Percentiles rank a stretch among this genome's conserved stretches.
These are phyloP conservation scores for Andrena camellia DNA, from an alignment of 2,888 invertebrate species.

Conservation along the genomic window DNA sequence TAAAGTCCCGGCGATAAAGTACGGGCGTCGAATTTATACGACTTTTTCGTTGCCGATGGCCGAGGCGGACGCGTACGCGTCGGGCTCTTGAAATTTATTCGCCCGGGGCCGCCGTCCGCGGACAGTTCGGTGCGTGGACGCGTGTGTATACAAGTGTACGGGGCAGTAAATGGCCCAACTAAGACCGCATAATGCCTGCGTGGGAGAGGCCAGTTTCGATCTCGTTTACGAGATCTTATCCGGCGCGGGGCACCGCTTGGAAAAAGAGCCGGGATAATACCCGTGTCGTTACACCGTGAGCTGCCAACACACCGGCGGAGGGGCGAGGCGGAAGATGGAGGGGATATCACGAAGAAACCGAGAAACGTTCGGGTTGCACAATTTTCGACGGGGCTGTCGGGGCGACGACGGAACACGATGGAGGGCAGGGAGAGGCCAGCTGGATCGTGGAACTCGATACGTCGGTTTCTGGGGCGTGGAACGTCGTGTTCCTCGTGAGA, in stretches of 20 bases:
- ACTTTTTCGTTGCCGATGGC: conserved; percentile 7
- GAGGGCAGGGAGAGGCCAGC: conserved; percentile 45
- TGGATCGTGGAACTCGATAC: conserved; percentile 72
- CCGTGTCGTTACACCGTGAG: conserved; percentile 49
- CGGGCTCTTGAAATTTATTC: conserved; percentile 42
- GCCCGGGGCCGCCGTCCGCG: conserved; percentile 13
- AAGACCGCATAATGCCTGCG: conserved; percentile 60
- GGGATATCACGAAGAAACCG: conserved; percentile 54
- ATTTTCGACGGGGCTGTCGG: conserved; percentile 70
- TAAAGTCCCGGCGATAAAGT: conserved; percentile 39
- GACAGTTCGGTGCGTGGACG: conserved; percentile 53
- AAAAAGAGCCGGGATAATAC: conserved; percentile 58
- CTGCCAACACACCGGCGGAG: conserved; percentile 32
- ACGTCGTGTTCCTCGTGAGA: conserved; percentile 69
- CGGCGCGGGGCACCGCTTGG: conserved; percentile 32
- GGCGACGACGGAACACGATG: conserved; percentile 35
- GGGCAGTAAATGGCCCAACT: conserved; percentile 58
- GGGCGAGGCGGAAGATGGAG: neutral
- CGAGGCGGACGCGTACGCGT: conserved; percentile 21
- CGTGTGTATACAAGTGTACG: conserved; percentile 54
- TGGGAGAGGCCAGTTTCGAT: conserved; percentile 74
- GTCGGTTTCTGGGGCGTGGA: conserved; percentile 71
- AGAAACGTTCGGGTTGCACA: conserved; percentile 71
- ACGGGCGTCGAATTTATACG: conserved; percentile 36
- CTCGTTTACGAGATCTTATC: conserved; percentile 74